A percentile compares a stretch with the other conserved stretches of the same genome.
These are phyloP conservation scores for Tineola bisselliella DNA, from an alignment of 2,888 invertebrate genomes.

Conservation along the genomic window DNA sequence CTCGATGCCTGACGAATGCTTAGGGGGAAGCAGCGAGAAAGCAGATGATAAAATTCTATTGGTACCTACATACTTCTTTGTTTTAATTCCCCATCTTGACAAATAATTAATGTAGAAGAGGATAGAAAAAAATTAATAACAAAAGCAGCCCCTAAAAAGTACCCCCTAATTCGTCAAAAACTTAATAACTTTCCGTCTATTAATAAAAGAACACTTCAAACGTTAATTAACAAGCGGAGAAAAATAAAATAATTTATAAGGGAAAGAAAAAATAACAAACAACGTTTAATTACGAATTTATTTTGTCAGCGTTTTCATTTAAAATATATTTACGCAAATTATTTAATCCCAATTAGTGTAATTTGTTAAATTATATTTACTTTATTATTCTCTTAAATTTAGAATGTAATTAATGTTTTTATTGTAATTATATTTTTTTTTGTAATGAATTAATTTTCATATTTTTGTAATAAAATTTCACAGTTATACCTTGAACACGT, in stretches of 20 bases:
- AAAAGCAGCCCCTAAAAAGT: background rate
- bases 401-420: too few relatives aligned
- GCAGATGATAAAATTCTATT: too few relatives aligned
- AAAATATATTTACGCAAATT: background rate
- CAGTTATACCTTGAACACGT: too few relatives aligned
- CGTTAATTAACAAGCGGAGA: slow-evolving; percentile 39
- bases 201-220: slow-evolving; percentile 27
- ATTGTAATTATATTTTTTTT: too few relatives aligned
- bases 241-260: slow-evolving; percentile 24
- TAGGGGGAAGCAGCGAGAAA: too few relatives aligned
- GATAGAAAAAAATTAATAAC: background rate
- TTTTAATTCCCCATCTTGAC: too few relatives aligned
- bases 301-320: slow-evolving; percentile 16
- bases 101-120: background rate
- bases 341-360: background rate
- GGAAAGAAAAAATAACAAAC: slow-evolving; percentile 29
- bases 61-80: too few relatives aligned
- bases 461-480: too few relatives aligned
- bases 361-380: background rate
- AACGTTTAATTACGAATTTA: slow-evolving; percentile 42
- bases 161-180: background rate
- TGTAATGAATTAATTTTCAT: too few relatives aligned
- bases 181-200: slow-evolving; percentile 2
- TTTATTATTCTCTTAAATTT: background rate
- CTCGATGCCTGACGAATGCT: too few relatives aligned